These are phyloP conservation scores for Nicator chloris DNA, from an alignment of 2,113 vertebrate genomes.

Conservation along the genomic window DNA sequence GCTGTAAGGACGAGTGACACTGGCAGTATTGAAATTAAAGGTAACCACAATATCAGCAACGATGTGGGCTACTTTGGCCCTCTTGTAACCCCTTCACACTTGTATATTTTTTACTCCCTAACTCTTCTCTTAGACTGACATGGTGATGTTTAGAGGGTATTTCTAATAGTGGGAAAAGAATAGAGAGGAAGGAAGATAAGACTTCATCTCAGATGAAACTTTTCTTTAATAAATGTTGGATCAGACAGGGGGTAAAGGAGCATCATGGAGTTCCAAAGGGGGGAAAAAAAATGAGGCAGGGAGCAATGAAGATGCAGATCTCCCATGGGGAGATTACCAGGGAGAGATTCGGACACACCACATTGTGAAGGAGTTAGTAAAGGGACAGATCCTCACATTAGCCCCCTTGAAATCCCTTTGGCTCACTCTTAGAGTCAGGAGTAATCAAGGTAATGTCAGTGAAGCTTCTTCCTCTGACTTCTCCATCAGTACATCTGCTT, in stretches of 20 bases:
- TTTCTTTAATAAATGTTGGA: background rate
- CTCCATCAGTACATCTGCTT: background rate
- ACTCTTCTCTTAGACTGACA: background rate
- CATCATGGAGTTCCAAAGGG: background rate
- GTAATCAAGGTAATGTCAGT: background rate
- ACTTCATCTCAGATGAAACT: background rate
- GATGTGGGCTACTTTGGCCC: background rate
- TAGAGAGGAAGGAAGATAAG: background rate
- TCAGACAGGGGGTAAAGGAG: background rate
- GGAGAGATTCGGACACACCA: background rate
- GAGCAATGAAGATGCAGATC: background rate
- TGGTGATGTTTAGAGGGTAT: background rate
- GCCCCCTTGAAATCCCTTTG: background rate
- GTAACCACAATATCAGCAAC: rapidly evolving
- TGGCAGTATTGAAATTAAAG: background rate
- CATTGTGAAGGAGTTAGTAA: background rate
- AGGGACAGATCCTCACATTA: background rate
- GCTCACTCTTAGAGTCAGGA: background rate
- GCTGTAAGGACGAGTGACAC: background rate
- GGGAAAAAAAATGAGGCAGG: background rate
- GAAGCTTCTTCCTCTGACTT: background rate
- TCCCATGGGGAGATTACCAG: background rate
- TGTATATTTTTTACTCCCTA: background rate
- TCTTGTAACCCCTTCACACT: background rate
- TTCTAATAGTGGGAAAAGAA: background rate